These are phyloP conservation scores for Biston stratarius DNA, from an alignment of 2,888 invertebrate species.

Conservation along the genomic window DNA sequence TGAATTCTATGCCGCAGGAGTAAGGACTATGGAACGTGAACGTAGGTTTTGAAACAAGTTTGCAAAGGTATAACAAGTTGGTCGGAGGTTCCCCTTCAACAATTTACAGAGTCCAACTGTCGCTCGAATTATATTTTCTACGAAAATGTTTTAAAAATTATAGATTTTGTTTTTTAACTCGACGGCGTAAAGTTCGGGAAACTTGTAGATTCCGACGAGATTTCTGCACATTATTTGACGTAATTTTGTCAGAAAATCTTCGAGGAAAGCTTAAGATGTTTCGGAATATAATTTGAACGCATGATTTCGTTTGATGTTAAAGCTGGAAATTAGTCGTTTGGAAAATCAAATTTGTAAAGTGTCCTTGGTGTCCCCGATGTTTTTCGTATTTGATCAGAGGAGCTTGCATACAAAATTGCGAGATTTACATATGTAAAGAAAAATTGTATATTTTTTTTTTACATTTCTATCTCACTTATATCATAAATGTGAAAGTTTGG, in stretches of 20 bases:
- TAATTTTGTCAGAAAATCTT: background rate
- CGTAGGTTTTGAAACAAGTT: slow-evolving; percentile 26
- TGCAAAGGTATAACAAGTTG: slow-evolving; percentile 56
- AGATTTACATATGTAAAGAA: too few relatives aligned
- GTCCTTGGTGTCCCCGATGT: slow-evolving; percentile 2
- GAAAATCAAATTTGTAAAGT: slow-evolving; percentile 9
- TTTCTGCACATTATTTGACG: slow-evolving; percentile 11
- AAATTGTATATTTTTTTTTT: too few relatives aligned
- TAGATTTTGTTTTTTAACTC: slow-evolving; percentile 45
- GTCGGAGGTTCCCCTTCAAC: slow-evolving; percentile 51
- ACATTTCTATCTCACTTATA: too few relatives aligned
- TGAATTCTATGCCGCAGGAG: slow-evolving; percentile 21
- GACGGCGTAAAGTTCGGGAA: slow-evolving; percentile 32
- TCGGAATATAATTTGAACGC: slow-evolving; percentile 7
- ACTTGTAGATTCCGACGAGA: slow-evolving; percentile 29
- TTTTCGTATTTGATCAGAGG: background rate
- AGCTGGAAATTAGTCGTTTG: slow-evolving; percentile 14
- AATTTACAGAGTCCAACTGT: slow-evolving; percentile 61
- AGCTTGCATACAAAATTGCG: too few relatives aligned
- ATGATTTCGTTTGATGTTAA: slow-evolving; percentile 13
- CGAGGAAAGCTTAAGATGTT: slow-evolving; percentile 4
- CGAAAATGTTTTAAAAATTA: slow-evolving; percentile 45
- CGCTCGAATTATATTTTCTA: slow-evolving; percentile 56
- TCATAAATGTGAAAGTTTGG: too few relatives aligned
- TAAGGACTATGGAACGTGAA: slow-evolving; percentile 33